phyloP scores from a whole-genome alignment of 2,113 vertebrate species.

The human region GRCh38 chr4:149557001-149557500 shows the following conservation, averaged over 20 bases:
- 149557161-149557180: neutral
- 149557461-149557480: neutral
- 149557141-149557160: neutral
- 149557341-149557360: neutral
- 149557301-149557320: neutral
- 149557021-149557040: neutral
- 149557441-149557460: neutral
- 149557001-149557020: neutral
- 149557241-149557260: neutral
- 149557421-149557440: neutral
- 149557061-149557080: neutral
- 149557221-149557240: neutral
- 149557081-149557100: neutral
- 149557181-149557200: neutral
- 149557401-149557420: neutral
- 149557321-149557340: neutral
- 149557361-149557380: neutral
- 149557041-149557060: neutral
- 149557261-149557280: neutral
- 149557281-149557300: neutral
- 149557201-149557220: neutral
- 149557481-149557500: neutral
- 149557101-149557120: rapidly evolving
- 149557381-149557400: neutral
- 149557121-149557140: neutral